Base-by-base conservation (phyloP, 1,140 invertebrate species). In the Diploscapter pachys region DNA sequence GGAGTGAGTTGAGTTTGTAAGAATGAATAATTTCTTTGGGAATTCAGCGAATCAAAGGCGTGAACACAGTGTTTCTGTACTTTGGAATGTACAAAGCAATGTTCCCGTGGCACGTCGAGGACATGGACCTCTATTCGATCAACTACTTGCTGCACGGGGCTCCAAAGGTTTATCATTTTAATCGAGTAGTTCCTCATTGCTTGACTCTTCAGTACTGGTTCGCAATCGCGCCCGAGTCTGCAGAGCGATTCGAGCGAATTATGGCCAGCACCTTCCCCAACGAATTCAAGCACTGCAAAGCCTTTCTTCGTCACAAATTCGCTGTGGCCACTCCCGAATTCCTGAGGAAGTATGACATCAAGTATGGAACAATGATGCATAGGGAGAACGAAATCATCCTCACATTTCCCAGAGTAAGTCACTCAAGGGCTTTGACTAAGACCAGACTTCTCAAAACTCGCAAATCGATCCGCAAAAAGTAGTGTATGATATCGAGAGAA, bases 1-100 rank as follows among this genome's bases (percentile, higher is more conserved):
- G 57, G 57, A 59, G 31, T 11, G 57, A 31, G 9, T 11, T 31
- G 57, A 31, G 1, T 31, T 31, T 31, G 31, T 31, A 31, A 31
- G 31, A 31, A 31, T 31, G 31, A 31, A 31, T 31, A 31, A 31
- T 31, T 31, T 31, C 31, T 31, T 31, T 13, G 51, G 2, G 63
- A 2, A 9, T 82, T 78, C 63, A 84, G 79, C 59, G 96, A 63
- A 98, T 99, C 64, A 93, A 95, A 83, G 96, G 96, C 6, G 97
- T 99, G 0, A 99, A 98, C 86, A 99, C 96, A 0, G 94, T 96
- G 0, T 99, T 99, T 87, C 86, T 99, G 2, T 99, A 99, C 86
- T 99, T 98, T 88, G 97, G 97, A 9, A 99, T 98, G 95, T 99
- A 95, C 95, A 99, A 98, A 86, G 97, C 95, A 0, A 96, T 94